These are phyloP conservation scores for Tiaroga cobitis DNA, from an alignment of 2,797 vertebrate genomes.

Conservation along the genomic window DNA sequence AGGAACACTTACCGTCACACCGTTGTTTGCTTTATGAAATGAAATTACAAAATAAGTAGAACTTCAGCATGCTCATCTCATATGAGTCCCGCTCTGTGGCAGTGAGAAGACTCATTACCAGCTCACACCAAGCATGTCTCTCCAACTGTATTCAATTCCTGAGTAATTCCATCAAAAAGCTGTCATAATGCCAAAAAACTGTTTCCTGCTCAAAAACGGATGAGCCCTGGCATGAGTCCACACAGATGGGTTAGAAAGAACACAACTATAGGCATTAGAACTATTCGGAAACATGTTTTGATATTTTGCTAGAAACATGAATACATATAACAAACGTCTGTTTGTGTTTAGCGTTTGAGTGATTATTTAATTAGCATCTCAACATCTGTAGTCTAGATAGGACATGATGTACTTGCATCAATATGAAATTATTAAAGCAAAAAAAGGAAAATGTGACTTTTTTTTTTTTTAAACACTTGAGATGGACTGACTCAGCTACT, in stretches of 20 bases:
- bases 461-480: neutral
- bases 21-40: neutral
- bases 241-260: neutral
- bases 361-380: neutral
- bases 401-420: neutral
- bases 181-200: neutral
- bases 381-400: neutral
- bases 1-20: neutral
- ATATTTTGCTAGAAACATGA: neutral
- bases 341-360: neutral
- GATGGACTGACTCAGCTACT: neutral
- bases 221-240: neutral
- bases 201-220: slow-evolving; percentile 6
- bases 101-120: neutral
- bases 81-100: neutral
- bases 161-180: slow-evolving; percentile 9
- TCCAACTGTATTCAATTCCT: slow-evolving; percentile 16
- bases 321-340: neutral
- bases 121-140: neutral
- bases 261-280: neutral
- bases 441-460: neutral
- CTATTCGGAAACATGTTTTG: neutral
- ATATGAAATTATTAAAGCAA: neutral
- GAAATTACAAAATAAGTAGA: neutral
- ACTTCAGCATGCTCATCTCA: neutral